Evolutionary conservation across 2,113 vertebrate species (phyloP).

Genomic region (Saimiri boliviensis): DNA sequence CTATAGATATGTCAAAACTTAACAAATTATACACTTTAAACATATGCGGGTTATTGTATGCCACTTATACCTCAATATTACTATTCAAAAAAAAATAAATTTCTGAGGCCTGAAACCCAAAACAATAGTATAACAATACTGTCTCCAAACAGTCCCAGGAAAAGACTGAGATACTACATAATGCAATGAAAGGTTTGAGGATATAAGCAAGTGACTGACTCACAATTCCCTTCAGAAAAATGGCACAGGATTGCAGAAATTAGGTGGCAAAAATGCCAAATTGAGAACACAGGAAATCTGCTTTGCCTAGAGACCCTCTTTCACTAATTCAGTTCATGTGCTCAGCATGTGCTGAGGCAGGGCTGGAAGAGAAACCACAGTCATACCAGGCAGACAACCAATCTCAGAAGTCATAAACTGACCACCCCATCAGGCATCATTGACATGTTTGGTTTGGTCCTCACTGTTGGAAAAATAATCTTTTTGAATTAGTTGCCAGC

Average conservation of each 20-base stretch:
- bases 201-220: not conserved
- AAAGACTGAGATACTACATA: not conserved
- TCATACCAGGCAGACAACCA: not conserved
- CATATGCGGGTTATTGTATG: not conserved
- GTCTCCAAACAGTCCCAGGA: not conserved
- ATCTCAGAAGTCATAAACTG: not conserved
- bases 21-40: not conserved
- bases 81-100: not conserved
- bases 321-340: not conserved
- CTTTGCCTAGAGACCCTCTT: not conserved
- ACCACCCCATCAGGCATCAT: not conserved
- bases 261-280: constrained; percentile 6
- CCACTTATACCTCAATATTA: not conserved
- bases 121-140: not conserved
- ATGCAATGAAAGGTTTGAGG: not conserved
- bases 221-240: not conserved
- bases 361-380: not conserved
- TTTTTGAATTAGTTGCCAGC: constrained; percentile 22
- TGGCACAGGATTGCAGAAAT: not conserved
- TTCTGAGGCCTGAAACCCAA: not conserved
- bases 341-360: not conserved
- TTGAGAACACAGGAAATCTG: not conserved
- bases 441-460: not conserved
- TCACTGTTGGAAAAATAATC: not conserved
- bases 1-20: not conserved